Conservation (phyloP, 37 sponge, comb jelly and placozoan species). For the Eunapius fragilis region DNA sequence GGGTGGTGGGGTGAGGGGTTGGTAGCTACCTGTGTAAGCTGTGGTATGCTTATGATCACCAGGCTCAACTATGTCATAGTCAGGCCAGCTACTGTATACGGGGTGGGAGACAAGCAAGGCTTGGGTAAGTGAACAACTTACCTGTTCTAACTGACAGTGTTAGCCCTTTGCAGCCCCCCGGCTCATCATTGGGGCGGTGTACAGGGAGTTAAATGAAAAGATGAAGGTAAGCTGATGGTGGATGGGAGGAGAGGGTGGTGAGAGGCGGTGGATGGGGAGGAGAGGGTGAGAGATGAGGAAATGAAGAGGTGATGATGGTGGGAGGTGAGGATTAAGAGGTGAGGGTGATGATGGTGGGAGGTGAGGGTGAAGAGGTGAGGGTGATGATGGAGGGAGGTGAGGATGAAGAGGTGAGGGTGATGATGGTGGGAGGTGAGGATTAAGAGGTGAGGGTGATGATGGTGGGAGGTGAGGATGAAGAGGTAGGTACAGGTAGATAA, state of each 20-base stretch:
- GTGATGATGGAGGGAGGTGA: background rate
- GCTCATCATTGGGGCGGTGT: constrained; percentile 77
- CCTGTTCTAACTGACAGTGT: background rate
- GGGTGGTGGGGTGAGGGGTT: too few species aligned
- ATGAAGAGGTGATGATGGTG: background rate
- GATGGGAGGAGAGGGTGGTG: background rate
- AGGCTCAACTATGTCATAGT: constrained; percentile 86
- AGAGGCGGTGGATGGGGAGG: background rate
- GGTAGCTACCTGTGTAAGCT: too few species aligned
- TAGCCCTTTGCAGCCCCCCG: constrained; percentile 55
- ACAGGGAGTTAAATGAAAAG: constrained; percentile 69
- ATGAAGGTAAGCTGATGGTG: constrained; percentile 65
- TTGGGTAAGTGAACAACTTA: constrained; percentile 55
- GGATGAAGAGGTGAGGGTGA: background rate
- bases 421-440: background rate
- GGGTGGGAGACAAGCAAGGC: constrained; percentile 74
- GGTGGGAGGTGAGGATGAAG: too few species aligned
- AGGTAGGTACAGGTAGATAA: too few species aligned
- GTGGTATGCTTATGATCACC: background rate
- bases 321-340: background rate
- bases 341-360: background rate
- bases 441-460: too few species aligned
- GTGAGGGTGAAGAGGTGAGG: background rate
- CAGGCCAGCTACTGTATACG: constrained; percentile 91
- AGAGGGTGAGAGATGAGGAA: background rate